Evolutionary conservation across 1,140 invertebrate genomes (phyloP), one percentile per base, ranked within the genome.

Genomic region (Hylaeus anthracinus): DNA sequence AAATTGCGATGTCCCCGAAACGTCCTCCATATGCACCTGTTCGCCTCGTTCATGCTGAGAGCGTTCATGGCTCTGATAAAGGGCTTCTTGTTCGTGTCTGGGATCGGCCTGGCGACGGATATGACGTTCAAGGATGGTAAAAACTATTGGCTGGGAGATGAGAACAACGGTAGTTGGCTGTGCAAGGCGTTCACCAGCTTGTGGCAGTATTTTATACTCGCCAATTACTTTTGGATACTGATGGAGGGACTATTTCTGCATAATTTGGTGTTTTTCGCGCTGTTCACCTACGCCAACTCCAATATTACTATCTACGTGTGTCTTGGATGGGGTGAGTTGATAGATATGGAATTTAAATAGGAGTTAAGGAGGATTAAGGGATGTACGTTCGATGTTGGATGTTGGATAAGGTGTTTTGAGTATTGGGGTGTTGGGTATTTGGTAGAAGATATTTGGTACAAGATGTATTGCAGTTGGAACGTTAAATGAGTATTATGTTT

Each of bases 231-330:
- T 14, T 97, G 97, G 96, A 96, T 97, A 85, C 92, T 97, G 37
- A 97, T 97, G 95, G 97, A 97, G 91, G 97, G 96, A 0, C 93
- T 97, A 4, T 98, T 97, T 91, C 93, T 98, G 8, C 96, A 97
- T 90, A 97, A 96, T 91, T 93, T 97, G 51, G 95, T 97, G 56
- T 97, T 97, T 90, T 91, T 95, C 61, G 96, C 96, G 2, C 93
- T 97, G 56, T 97, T 96, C 91, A 95, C 96, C 0, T 96, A 97
- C 86, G 94, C 94, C 2, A 95, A 94, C 53, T 94, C 93, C 43
- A 95, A 95, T n/a, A 96, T 97, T 53, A 93, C 93, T 5, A 88
- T 94, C 9, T 97, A 97, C 92, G 94, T 96, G 41, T 79, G 95
- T 6, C 92, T 96, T 8, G 97, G 97, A 84, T 97, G 97, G 97